Percentiles rank a stretch among this genome's conserved stretches.
phyloP scores from a whole-genome alignment of 2,888 invertebrate genomes.

The Tyria jacobaeae region DNA sequence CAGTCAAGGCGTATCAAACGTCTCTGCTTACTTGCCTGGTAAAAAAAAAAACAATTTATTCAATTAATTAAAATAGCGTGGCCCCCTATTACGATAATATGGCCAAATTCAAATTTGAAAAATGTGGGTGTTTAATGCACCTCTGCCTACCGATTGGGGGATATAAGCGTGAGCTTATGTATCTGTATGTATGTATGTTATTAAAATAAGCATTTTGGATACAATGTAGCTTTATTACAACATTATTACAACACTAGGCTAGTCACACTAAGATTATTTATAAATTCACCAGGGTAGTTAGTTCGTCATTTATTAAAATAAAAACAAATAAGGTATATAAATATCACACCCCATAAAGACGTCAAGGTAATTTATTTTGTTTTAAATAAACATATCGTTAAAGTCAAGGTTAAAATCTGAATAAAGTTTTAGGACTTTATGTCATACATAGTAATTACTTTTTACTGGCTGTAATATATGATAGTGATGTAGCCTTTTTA shows the following conservation, averaged over 20 bases:
- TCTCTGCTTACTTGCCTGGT: too few species aligned
- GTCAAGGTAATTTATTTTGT: constrained; percentile 1
- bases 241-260: neutral
- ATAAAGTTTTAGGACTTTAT: neutral
- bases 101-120: too few species aligned
- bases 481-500: neutral
- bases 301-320: neutral
- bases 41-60: too few species aligned
- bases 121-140: too few species aligned
- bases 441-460: constrained; percentile 23
- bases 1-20: too few species aligned
- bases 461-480: neutral
- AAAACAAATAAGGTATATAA: neutral
- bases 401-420: neutral
- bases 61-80: too few species aligned
- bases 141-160: too few species aligned
- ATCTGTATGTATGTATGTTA: too few species aligned
- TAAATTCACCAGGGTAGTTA: neutral
- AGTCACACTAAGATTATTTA: neutral
- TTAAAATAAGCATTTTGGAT: too few species aligned
- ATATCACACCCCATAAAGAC: neutral
- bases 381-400: neutral
- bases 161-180: too few species aligned
- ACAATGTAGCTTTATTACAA: too few species aligned
- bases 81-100: too few species aligned